phyloP scores from a whole-genome alignment of 2,888 invertebrate species.

The Epistrophella euchroma region DNA sequence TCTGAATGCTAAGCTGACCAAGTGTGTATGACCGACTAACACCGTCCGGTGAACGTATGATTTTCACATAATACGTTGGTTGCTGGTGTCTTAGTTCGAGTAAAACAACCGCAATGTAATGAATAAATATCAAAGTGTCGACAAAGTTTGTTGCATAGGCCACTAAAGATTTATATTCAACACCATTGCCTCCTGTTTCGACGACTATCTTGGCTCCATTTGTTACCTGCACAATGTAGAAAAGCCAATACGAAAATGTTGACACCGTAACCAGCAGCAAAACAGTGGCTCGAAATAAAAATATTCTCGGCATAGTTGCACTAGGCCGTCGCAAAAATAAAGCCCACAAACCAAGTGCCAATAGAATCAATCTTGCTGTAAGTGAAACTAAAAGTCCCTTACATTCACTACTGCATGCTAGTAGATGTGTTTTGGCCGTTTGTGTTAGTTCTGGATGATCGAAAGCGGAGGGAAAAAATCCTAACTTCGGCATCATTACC shows the following conservation, averaged over 20 bases:
- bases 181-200: constrained; percentile 89
- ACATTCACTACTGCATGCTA: constrained; percentile 96
- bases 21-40: constrained; percentile 94
- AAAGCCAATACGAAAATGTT: constrained; percentile 98
- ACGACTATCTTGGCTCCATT: constrained; percentile 92
- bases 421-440: constrained; percentile 87
- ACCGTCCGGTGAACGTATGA: constrained; percentile 98
- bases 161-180: constrained; percentile 94
- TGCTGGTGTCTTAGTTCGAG: constrained; percentile 97
- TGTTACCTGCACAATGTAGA: constrained; percentile 95
- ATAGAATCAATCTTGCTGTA: constrained; percentile 94
- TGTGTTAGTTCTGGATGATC: constrained; percentile 88
- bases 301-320: constrained; percentile 95
- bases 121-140: constrained; percentile 97
- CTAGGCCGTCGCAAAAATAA: constrained; percentile 93
- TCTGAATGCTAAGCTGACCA: constrained; percentile 95
- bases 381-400: constrained; percentile 96
- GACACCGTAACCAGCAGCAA: constrained; percentile 94
- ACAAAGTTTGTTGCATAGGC: constrained; percentile 96
- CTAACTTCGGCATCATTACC: constrained; percentile 96
- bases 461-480: constrained; percentile 90
- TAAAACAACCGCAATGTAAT: constrained; percentile 96
- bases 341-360: constrained; percentile 96
- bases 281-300: constrained; percentile 95
- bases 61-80: constrained; percentile 94